Conservation (phyloP, 2,888 invertebrate species). For the Drosophila setosimentum region DNA sequence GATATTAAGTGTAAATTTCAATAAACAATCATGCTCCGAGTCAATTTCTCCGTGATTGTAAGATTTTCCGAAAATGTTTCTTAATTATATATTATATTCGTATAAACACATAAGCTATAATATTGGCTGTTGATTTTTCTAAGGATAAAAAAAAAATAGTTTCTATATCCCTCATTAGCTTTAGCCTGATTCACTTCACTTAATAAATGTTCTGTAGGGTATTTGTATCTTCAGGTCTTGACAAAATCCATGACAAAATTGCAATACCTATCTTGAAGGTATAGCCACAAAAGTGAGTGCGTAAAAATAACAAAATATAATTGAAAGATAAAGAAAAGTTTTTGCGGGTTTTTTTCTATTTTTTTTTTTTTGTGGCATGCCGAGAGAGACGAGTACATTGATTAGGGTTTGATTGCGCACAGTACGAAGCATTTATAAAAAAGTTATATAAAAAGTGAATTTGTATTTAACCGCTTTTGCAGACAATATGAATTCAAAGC, state of each 20-base stretch:
- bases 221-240: background rate
- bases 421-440: conserved; percentile 8
- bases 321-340: conserved; percentile 33
- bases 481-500: conserved; percentile 32
- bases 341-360: background rate
- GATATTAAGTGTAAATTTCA: too few species aligned
- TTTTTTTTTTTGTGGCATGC: conserved; percentile 14
- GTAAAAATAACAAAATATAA: conserved; percentile 24
- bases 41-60: background rate
- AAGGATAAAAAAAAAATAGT: background rate
- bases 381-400: conserved; percentile 37
- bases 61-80: background rate
- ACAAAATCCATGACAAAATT: background rate
- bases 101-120: background rate
- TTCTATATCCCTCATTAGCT: background rate
- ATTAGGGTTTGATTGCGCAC: conserved; percentile 55
- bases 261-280: background rate
- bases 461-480: conserved; percentile 13
- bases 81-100: background rate
- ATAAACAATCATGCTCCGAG: background rate
- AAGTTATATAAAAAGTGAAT: conserved; percentile 25
- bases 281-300: background rate
- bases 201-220: background rate
- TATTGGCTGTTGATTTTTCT: background rate
- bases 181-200: background rate